phyloP scores from a whole-genome alignment of 2,888 invertebrate species.

The Mythimna loreyi region DNA sequence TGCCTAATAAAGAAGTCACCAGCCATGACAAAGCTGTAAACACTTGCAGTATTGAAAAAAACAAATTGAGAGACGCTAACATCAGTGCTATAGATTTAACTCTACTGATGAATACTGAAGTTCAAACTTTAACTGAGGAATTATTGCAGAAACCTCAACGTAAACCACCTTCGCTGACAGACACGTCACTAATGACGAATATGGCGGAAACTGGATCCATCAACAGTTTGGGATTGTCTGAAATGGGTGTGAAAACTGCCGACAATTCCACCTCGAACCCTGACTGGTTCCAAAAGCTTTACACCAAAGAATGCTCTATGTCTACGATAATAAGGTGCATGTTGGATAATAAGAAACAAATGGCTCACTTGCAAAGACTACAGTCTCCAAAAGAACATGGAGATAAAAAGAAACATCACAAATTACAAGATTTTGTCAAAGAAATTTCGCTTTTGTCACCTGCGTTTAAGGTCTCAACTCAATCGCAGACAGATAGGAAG shows the following conservation, averaged over 20 bases:
- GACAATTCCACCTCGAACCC: constrained; percentile 70
- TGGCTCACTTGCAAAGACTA: constrained; percentile 19
- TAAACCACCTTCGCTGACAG: background rate
- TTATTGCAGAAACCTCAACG: background rate
- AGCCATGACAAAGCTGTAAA: constrained; percentile 39
- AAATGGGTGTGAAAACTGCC: constrained; percentile 18
- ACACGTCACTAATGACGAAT: constrained; percentile 33
- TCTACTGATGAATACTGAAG: constrained; percentile 19
- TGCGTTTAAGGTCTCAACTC: constrained; percentile 70
- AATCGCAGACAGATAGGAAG: constrained; percentile 74
- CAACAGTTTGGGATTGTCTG: constrained; percentile 25
- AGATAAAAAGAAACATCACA: constrained; percentile 48
- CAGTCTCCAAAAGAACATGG: constrained; percentile 26
- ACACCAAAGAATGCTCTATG: constrained; percentile 69
- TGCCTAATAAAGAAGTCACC: background rate
- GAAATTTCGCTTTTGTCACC: constrained; percentile 68
- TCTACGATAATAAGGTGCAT: constrained; percentile 69
- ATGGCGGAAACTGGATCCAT: constrained; percentile 21
- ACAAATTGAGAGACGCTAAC: constrained; percentile 34
- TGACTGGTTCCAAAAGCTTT: constrained; percentile 63
- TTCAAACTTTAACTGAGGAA: constrained; percentile 38
- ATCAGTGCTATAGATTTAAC: constrained; percentile 50
- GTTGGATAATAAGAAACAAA: constrained; percentile 58
- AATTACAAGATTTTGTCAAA: constrained; percentile 67
- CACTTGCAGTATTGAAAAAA: constrained; percentile 29